A percentile compares a stretch with the other conserved stretches of the same genome.
phyloP scores from a whole-genome alignment of 1,140 invertebrate species.

The Drosophila equinoxialis region DNA sequence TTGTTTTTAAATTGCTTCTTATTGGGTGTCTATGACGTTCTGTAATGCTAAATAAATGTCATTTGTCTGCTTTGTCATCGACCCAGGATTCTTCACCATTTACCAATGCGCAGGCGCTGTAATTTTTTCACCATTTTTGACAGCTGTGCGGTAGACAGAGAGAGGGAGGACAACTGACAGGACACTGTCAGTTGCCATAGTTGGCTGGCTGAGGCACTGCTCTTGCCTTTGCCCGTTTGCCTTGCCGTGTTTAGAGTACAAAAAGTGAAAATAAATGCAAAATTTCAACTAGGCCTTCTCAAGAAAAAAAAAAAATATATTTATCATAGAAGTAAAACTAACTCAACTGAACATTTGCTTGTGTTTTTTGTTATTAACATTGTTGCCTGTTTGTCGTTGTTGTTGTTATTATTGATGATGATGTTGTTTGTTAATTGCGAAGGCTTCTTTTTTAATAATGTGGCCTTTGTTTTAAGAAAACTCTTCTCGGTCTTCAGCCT shows the following conservation, averaged over 20 bases:
- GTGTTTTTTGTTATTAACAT: background rate
- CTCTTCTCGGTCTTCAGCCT: slow-evolving; percentile 21
- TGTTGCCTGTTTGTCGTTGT: slow-evolving; percentile 20
- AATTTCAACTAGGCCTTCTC: background rate
- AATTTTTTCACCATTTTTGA: background rate
- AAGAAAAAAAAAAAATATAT: background rate
- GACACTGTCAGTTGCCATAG: slow-evolving; percentile 48
- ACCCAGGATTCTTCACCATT: slow-evolving; percentile 22
- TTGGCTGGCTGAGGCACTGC: slow-evolving; percentile 53
- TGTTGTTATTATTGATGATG: background rate
- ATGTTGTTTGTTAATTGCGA: slow-evolving; percentile 16
- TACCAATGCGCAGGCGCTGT: slow-evolving; percentile 44
- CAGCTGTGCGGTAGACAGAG: background rate
- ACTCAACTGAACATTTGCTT: background rate
- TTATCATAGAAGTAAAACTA: background rate
- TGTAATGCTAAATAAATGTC: background rate
- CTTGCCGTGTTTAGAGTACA: slow-evolving; percentile 30
- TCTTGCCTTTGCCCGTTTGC: slow-evolving; percentile 12
- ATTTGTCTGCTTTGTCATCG: slow-evolving; percentile 28
- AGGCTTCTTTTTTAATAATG: slow-evolving; percentile 27
- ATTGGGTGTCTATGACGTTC: background rate
- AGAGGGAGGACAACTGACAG: slow-evolving; percentile 22
- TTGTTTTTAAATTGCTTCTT: background rate
- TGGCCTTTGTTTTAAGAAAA: slow-evolving; percentile 36
- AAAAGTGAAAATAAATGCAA: background rate